Conservation (phyloP, 1,140 invertebrate species). For the Drosophila leontia region DNA sequence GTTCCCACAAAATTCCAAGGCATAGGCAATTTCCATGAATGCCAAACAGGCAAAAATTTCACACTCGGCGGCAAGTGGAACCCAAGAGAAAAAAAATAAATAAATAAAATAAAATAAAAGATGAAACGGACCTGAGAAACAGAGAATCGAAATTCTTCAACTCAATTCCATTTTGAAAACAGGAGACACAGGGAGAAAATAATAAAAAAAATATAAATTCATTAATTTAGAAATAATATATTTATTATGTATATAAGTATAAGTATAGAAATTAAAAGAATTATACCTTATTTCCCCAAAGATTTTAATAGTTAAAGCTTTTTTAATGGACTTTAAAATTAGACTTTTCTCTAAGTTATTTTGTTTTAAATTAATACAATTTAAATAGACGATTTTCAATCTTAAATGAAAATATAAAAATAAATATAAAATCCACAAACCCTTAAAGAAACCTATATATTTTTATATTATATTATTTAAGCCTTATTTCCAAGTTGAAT, state of each 20-base stretch:
- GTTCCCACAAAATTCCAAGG: slow-evolving; percentile 78
- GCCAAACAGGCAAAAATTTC: slow-evolving; percentile 71
- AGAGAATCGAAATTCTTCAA: slow-evolving; percentile 21
- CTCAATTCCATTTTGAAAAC: slow-evolving; percentile 24
- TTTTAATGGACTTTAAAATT: too few relatives aligned
- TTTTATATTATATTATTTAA: too few relatives aligned
- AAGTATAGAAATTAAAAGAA: too few relatives aligned
- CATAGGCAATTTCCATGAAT: slow-evolving; percentile 83
- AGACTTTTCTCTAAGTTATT: too few relatives aligned
- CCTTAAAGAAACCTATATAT: too few relatives aligned
- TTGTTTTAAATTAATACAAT: too few relatives aligned
- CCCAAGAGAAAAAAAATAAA: background rate
- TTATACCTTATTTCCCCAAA: too few relatives aligned
- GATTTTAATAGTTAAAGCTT: too few relatives aligned
- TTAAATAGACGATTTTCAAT: too few relatives aligned
- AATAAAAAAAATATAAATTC: background rate
- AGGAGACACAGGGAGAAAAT: background rate
- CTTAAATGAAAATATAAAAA: too few relatives aligned
- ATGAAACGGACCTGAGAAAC: slow-evolving; percentile 53
- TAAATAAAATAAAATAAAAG: slow-evolving; percentile 18
- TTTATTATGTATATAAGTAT: background rate
- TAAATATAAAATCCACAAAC: too few relatives aligned
- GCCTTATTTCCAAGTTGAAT: too few relatives aligned
- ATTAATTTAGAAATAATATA: background rate
- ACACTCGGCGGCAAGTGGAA: slow-evolving; percentile 63